Evolutionary conservation across 1,140 invertebrate genomes (phyloP).

Genomic region (Euborellia annulipes): DNA sequence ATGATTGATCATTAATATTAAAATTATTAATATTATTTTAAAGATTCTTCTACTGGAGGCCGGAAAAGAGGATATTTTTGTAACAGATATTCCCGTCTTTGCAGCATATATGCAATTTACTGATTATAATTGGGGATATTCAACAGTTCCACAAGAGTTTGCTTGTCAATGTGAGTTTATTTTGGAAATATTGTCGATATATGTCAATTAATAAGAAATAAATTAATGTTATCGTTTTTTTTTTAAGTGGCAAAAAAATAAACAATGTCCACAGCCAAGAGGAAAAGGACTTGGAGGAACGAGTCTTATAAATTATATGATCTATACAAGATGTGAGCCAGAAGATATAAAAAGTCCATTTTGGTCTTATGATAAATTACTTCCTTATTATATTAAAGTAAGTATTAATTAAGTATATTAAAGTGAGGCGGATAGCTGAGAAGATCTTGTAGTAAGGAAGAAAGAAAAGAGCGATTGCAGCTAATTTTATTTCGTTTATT

Average conservation of each 20-base stretch:
- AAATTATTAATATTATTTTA: too few relatives aligned
- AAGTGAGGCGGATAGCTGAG: too few relatives aligned
- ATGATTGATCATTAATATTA: too few relatives aligned
- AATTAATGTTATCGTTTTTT: too few relatives aligned
- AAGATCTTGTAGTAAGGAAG: too few relatives aligned
- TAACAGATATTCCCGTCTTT: conserved; percentile 46
- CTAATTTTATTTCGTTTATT: too few relatives aligned
- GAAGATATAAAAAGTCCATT: conserved; percentile 51
- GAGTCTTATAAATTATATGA: conserved; percentile 66
- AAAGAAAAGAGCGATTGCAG: too few relatives aligned
- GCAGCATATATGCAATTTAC: conserved; percentile 51
- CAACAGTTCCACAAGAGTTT: conserved; percentile 43
- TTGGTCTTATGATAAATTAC: conserved; percentile 41
- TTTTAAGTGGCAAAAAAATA: conserved; percentile 25
- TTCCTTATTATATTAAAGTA: conserved; percentile 47
- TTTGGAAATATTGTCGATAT: conserved; percentile 5
- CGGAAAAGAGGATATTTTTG: conserved; percentile 47
- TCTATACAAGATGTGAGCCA: conserved; percentile 65
- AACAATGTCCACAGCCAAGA: conserved; percentile 37
- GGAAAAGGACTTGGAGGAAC: conserved; percentile 54
- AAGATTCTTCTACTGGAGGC: conserved; percentile 39
- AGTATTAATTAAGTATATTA: too few relatives aligned
- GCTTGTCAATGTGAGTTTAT: not conserved
- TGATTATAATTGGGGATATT: conserved; percentile 50
- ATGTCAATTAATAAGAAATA: too few relatives aligned